Conservation (phyloP, 2,888 invertebrate genomes). For the Ellobium chinense region DNA sequence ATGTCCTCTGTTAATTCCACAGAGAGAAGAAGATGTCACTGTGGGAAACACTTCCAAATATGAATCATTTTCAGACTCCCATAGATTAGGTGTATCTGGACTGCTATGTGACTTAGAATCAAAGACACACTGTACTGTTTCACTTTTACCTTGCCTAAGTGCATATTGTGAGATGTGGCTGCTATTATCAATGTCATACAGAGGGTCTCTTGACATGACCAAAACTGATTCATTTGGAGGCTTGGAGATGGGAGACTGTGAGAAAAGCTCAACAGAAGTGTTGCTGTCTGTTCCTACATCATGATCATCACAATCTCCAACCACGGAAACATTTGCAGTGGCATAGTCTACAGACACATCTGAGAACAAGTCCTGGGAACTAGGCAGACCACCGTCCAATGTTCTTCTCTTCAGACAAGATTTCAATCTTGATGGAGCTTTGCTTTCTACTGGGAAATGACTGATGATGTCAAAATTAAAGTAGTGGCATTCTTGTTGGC, state of each 20-base stretch:
- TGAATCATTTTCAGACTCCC: too few relatives aligned
- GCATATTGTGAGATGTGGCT: too few relatives aligned
- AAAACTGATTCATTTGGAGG: too few relatives aligned
- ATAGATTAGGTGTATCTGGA: too few relatives aligned
- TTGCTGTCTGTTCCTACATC: neutral
- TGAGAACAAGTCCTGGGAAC: constrained; percentile 11
- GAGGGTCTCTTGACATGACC: too few relatives aligned
- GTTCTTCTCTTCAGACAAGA: neutral
- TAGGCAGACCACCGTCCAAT: neutral
- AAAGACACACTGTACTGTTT: too few relatives aligned
- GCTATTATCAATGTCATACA: too few relatives aligned
- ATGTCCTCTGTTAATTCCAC: too few relatives aligned
- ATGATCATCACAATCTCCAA: neutral
- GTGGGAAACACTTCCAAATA: too few relatives aligned
- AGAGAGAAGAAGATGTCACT: too few relatives aligned
- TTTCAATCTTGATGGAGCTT: neutral
- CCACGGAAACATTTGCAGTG: neutral
- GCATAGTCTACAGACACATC: neutral
- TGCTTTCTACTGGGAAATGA: neutral
- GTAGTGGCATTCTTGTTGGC: neutral
- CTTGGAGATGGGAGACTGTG: neutral
- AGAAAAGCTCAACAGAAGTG: neutral
- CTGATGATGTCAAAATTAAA: constrained; percentile 3
- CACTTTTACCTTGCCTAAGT: too few relatives aligned
- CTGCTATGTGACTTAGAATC: too few relatives aligned